A percentile compares a stretch with the other conserved stretches of the same genome.
Evolutionary conservation across 1,140 invertebrate species (phyloP).

Genomic region (Drosophila kurseongensis): DNA sequence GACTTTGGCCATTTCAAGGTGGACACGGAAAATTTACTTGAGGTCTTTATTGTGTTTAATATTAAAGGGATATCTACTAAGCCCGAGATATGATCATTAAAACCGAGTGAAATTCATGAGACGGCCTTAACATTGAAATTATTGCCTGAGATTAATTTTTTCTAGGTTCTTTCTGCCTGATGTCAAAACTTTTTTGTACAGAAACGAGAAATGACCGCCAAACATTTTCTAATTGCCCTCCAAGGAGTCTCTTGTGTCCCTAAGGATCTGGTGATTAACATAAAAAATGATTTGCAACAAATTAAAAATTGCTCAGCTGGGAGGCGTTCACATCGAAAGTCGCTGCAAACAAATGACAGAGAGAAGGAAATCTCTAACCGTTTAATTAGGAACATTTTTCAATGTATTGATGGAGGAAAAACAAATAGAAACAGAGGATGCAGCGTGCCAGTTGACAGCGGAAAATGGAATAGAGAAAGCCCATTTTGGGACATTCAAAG

Average conservation of each 20-base stretch:
- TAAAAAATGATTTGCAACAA: slow-evolving; percentile 68
- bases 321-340: slow-evolving; percentile 38
- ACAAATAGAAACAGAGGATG: slow-evolving; percentile 8
- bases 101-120: slow-evolving; percentile 52
- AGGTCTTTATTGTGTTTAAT: background rate
- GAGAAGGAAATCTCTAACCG: slow-evolving; percentile 53
- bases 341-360: slow-evolving; percentile 38
- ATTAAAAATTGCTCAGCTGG: slow-evolving; percentile 55
- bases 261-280: slow-evolving; percentile 30
- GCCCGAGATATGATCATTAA: slow-evolving; percentile 51
- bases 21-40: slow-evolving; percentile 1
- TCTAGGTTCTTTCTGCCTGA: slow-evolving; percentile 12
- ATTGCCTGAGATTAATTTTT: slow-evolving; percentile 65
- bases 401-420: slow-evolving; percentile 29
- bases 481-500: background rate
- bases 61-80: slow-evolving; percentile 14
- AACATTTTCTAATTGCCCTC: slow-evolving; percentile 69
- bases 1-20: slow-evolving; percentile 19
- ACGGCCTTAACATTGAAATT: slow-evolving; percentile 56
- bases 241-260: slow-evolving; percentile 46
- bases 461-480: background rate
- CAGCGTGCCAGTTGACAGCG: background rate
- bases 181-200: slow-evolving; percentile 23
- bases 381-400: slow-evolving; percentile 67
- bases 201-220: slow-evolving; percentile 12